These are phyloP conservation scores for Microplitis demolitor DNA, from an alignment of 1,140 invertebrate species.

Conservation along the genomic window DNA sequence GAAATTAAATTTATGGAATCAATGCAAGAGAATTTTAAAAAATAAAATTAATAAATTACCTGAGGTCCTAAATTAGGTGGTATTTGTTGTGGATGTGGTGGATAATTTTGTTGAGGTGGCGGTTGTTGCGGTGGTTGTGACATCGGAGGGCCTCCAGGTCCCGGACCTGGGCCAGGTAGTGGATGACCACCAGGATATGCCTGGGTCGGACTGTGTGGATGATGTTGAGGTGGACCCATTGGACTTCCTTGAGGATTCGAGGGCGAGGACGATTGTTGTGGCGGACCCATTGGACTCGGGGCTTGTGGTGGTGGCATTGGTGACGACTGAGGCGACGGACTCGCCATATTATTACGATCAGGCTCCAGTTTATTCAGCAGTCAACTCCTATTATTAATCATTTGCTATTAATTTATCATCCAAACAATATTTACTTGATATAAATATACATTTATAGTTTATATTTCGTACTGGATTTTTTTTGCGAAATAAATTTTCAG, in stretches of 20 bases:
- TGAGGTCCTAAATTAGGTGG: conserved; percentile 59
- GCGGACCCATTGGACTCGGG: conserved; percentile 83
- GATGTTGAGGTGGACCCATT: conserved; percentile 60
- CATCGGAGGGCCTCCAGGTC: conserved; percentile 56
- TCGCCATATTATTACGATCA: conserved; percentile 68
- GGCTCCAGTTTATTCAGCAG: conserved; percentile 38
- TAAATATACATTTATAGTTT: too few species aligned
- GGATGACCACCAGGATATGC: conserved; percentile 56
- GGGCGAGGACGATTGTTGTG: conserved; percentile 76
- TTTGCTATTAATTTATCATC: not conserved
- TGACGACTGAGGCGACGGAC: conserved; percentile 80
- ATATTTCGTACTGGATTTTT: too few species aligned
- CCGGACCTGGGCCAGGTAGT: conserved; percentile 57
- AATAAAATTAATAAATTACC: conserved; percentile 28
- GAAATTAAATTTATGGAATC: too few species aligned
- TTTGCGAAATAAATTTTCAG: too few species aligned
- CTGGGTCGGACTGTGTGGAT: conserved; percentile 74
- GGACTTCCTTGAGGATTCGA: conserved; percentile 66
- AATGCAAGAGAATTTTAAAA: too few species aligned
- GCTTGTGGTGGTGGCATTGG: conserved; percentile 85
- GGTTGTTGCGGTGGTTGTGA: conserved; percentile 48
- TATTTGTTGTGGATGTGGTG: conserved; percentile 63
- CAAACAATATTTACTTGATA: too few species aligned
- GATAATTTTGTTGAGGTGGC: conserved; percentile 62
- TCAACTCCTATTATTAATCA: conserved; percentile 28